Evolutionary conservation across 1,140 invertebrate genomes (phyloP).

Genomic region (Branchinecta lindahli): DNA sequence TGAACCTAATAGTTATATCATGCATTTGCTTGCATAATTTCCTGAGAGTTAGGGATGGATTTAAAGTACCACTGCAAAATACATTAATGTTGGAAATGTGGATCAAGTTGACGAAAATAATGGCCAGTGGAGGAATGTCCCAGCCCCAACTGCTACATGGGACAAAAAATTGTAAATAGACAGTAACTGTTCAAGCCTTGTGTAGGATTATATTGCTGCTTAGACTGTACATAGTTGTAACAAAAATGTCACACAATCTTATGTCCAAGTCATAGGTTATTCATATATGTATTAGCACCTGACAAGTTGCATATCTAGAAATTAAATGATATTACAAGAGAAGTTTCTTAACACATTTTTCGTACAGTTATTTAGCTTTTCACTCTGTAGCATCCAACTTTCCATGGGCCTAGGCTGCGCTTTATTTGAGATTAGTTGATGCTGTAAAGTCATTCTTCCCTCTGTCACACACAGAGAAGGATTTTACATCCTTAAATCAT

Average conservation of each 20-base stretch:
- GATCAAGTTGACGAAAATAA: neutral
- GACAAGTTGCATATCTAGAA: neutral
- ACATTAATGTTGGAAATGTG: conserved; percentile 7
- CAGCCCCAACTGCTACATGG: conserved; percentile 1
- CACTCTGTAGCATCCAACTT: too few species aligned
- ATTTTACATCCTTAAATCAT: neutral
- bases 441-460: conserved; percentile 2
- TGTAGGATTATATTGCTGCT: neutral
- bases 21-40: conserved; percentile 1
- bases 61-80: neutral
- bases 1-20: too few species aligned
- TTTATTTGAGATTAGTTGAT: neutral
- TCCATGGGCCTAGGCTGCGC: neutral
- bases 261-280: conserved; percentile 1
- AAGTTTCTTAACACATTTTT: too few species aligned
- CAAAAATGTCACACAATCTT: conserved; percentile 6
- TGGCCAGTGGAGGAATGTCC: conserved; percentile 7
- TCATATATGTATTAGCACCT: too few species aligned
- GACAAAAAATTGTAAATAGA: conserved; percentile 1
- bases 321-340: too few species aligned
- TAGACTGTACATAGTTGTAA: neutral
- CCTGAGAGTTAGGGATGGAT: conserved; percentile 7
- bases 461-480: neutral
- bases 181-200: conserved; percentile 9
- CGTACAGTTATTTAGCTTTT: too few species aligned